Percentiles rank a stretch among this genome's conserved stretches.
These are phyloP conservation scores for Pseudois nayaur DNA, from an alignment of 2,113 vertebrate genomes.

Conservation along the genomic window DNA sequence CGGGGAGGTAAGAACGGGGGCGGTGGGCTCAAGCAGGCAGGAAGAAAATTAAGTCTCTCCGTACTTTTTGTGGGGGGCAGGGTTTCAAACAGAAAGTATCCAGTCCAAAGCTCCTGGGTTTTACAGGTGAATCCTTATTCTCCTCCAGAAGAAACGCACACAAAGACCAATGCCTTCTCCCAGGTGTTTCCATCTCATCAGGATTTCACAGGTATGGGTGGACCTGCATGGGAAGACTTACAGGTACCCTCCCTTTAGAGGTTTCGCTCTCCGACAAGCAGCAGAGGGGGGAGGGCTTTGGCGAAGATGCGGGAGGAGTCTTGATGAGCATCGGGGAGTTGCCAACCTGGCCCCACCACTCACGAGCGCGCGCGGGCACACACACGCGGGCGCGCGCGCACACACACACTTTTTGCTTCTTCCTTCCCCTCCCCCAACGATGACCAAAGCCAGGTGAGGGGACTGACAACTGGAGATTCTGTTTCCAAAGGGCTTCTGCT, in stretches of 20 bases:
- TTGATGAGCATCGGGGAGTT: neutral
- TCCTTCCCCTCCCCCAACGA: neutral
- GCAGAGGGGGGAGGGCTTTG: neutral
- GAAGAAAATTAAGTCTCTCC: neutral
- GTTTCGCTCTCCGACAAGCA: neutral
- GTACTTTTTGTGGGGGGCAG: neutral
- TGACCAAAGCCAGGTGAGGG: slow-evolving; percentile 37
- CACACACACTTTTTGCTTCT: neutral
- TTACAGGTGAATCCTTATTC: neutral
- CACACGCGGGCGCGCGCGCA: neutral
- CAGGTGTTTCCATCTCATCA: neutral
- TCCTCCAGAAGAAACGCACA: neutral
- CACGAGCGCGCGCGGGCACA: neutral
- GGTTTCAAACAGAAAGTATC: neutral
- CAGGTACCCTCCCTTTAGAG: neutral
- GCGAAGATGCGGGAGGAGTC: neutral
- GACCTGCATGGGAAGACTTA: neutral
- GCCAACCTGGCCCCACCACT: neutral
- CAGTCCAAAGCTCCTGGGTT: neutral
- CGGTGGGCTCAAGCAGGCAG: neutral
- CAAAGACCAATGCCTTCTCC: neutral
- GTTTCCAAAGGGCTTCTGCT: neutral
- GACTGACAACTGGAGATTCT: neutral
- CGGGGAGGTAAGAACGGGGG: neutral
- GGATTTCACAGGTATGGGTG: neutral